Evolutionary conservation across 2,113 vertebrate species (phyloP), one percentile per base, ranked within the genome.

Genomic region (Actinemys pallida): DNA sequence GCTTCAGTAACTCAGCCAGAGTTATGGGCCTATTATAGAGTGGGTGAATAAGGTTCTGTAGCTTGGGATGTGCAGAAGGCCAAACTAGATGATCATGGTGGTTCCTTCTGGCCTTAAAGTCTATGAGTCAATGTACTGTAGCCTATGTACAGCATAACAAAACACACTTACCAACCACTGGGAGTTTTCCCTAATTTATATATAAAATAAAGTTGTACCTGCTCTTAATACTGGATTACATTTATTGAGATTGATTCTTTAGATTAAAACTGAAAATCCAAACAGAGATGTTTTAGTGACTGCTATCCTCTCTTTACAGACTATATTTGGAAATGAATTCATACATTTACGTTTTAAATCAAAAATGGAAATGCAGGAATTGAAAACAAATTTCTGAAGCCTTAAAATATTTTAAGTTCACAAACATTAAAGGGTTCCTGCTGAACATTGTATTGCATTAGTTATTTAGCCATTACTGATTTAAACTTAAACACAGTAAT

Each of bases 191-290:
- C 27, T 88, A 88, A 92, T 79, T 90, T 19, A 81, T 52, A 86
- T 94, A 57, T 69, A 87, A n/a, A 95, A 95, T 97, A 95, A 96
- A 95, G 85, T 79, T 85, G 17, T 86, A 81, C 72, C 72, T 85
- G 12, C 86, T 85, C 65, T 76, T 88, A 49, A 81, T 57, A 65
- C 6, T n/a, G 29, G 35, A 85, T n/a, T 85, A 50, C 78, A 5
- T 35, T 88, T 84, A 83, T 49, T 89, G 35, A 69, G 39, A 39
- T 83, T 85, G 39, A 72, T 92, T 91, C 69, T 91, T 95, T 35
- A 35, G 89, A 45, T 45, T 76, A 24, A 80, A 93, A 81, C 88
- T 88, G n/a, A 87, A 95, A 76, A 76, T 45, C 39, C 2, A 75
- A 75, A 72, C 10, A 39, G 19, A 39, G 20, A 75, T 42, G 39